A percentile compares a stretch with the other conserved stretches of the same genome.
These are phyloP conservation scores for Zapornia atra DNA, from an alignment of 2,113 vertebrate genomes.

Conservation along the genomic window DNA sequence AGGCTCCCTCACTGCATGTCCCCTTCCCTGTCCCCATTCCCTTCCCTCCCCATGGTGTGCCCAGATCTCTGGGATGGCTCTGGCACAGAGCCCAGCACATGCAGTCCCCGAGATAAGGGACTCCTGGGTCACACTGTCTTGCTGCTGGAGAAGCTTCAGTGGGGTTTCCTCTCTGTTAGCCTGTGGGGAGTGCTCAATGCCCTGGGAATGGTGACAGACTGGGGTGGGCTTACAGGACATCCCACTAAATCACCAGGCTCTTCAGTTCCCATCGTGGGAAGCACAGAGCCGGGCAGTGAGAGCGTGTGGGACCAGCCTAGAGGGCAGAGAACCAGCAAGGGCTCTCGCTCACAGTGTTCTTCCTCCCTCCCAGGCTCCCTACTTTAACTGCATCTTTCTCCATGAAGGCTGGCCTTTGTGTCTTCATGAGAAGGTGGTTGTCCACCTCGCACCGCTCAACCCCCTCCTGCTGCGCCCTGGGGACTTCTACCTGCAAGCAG, in stretches of 20 bases:
- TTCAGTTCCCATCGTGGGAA: background rate
- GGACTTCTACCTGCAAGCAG: slow-evolving; percentile 91
- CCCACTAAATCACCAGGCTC: rapidly evolving
- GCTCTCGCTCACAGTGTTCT: background rate
- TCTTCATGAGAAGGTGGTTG: slow-evolving; percentile 80
- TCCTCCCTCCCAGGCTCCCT: slow-evolving; percentile 79
- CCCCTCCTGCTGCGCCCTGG: slow-evolving; percentile 80
- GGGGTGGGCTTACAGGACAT: background rate
- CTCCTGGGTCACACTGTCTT: background rate
- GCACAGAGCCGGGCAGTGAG: rapidly evolving
- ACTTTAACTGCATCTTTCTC: slow-evolving; percentile 81
- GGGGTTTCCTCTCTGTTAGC: background rate
- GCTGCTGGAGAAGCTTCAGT: background rate
- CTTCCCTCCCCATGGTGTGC: rapidly evolving
- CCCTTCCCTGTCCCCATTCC: too few relatives aligned
- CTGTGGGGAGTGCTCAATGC: rapidly evolving
- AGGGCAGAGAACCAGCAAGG: background rate
- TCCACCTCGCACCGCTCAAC: slow-evolving; percentile 84
- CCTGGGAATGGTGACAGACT: rapidly evolving
- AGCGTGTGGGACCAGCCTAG: rapidly evolving
- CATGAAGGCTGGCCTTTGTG: slow-evolving; percentile 93
- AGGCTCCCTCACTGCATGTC: rapidly evolving
- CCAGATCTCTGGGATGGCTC: background rate
- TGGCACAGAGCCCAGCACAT: background rate
- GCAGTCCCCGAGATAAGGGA: rapidly evolving